phyloP scores from a whole-genome alignment of 2,797 vertebrate species.

The Myoxocephalus aenaeus region DNA sequence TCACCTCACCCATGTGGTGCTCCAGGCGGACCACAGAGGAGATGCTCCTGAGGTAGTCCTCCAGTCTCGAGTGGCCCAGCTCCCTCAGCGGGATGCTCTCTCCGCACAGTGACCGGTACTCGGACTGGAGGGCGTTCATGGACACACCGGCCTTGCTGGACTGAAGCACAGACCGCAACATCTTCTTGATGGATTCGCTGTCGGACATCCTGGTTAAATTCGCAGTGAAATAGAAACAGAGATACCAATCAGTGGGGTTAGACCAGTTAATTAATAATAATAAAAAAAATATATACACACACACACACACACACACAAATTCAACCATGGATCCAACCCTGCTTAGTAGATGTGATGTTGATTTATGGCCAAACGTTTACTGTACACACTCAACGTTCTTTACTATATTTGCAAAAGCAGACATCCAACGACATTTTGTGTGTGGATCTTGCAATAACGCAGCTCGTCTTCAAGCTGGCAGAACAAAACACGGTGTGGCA shows the following conservation, averaged over 20 bases:
- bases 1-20: constrained; percentile 87
- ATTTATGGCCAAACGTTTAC: background rate
- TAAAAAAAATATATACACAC: background rate
- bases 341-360: background rate
- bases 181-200: constrained; percentile 87
- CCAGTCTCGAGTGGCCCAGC: constrained; percentile 86
- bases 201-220: constrained; percentile 84
- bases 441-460: background rate
- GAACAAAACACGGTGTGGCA: background rate
- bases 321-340: background rate
- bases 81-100: constrained; percentile 88
- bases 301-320: too few species aligned
- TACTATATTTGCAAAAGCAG: too few species aligned
- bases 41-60: constrained; percentile 87
- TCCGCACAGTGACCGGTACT: constrained; percentile 89
- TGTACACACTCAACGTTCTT: background rate
- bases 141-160: constrained; percentile 88
- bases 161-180: constrained; percentile 91
- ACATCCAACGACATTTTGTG: too few species aligned
- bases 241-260: background rate
- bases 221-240: constrained; percentile 32
- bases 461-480: background rate
- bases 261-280: background rate
- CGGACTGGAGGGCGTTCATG: constrained; percentile 84
- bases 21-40: constrained; percentile 89